Conservation (phyloP, 2,113 vertebrate species). For the Baryphthengus martii region DNA sequence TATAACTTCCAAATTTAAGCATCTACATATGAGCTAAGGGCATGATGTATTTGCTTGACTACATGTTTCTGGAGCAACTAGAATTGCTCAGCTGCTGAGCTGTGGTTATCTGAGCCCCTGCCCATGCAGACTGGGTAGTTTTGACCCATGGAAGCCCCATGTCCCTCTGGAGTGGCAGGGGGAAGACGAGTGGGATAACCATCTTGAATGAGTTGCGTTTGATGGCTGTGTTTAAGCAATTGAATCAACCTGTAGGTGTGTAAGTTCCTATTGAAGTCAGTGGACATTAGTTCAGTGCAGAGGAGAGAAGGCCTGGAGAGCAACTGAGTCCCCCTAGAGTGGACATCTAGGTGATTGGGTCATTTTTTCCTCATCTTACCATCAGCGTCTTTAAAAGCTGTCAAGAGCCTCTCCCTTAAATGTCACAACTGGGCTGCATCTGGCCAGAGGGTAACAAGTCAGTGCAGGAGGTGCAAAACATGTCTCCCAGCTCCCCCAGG, state of each 20-base stretch:
- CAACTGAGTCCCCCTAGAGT: neutral
- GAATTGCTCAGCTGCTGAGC: neutral
- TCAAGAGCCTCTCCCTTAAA: neutral
- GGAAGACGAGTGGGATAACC: neutral
- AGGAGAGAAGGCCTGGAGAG: neutral
- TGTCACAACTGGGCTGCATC: neutral
- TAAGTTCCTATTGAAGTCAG: neutral
- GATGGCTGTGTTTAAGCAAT: neutral
- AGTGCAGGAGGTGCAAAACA: neutral
- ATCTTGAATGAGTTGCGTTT: neutral
- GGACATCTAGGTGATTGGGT: neutral
- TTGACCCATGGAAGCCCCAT: neutral
- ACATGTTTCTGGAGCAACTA: neutral
- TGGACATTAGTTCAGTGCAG: neutral
- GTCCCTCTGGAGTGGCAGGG: neutral
- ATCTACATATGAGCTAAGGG: neutral
- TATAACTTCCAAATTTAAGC: neutral
- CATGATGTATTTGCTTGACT: neutral
- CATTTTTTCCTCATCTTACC: neutral
- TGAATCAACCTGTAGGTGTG: neutral
- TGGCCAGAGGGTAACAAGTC: neutral
- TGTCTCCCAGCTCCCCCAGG: neutral
- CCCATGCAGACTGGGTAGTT: rapidly evolving
- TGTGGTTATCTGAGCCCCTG: neutral
- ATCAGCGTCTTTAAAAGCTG: neutral